phyloP scores from a whole-genome alignment of 1,140 invertebrate genomes.

The Lerema accius region DNA sequence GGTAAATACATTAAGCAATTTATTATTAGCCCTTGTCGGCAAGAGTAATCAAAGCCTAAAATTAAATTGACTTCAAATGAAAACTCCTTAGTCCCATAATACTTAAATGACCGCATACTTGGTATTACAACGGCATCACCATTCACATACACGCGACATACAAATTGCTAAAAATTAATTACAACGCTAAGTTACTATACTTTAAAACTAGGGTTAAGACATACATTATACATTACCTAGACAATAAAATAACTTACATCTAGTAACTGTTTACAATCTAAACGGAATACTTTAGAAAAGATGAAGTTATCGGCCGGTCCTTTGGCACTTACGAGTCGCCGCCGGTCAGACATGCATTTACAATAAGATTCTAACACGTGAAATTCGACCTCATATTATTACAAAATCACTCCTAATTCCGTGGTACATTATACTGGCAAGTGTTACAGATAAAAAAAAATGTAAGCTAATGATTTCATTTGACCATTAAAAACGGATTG shows the following conservation, averaged over 20 bases:
- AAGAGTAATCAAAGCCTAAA: no score
- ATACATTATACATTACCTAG: constrained; percentile 78
- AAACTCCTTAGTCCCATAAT: no score
- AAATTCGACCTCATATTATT: constrained; percentile 1
- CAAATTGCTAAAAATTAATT: constrained; percentile 65
- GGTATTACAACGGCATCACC: constrained; percentile 26
- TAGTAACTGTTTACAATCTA: constrained; percentile 76
- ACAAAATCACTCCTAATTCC: constrained; percentile 14
- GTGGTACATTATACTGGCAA: neutral
- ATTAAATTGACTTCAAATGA: no score
- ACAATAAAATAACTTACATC: constrained; percentile 79
- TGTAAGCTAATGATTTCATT: no score
- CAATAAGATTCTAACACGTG: neutral
- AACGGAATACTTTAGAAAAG: constrained; percentile 70
- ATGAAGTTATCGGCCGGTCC: constrained; percentile 46
- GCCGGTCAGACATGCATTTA: constrained; percentile 20
- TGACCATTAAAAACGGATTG: no score
- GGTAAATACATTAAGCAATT: no score
- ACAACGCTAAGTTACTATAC: constrained; percentile 63
- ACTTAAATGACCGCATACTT: no score
- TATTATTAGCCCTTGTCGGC: no score
- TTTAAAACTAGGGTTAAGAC: constrained; percentile 71
- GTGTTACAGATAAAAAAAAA: neutral
- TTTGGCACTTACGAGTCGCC: constrained; percentile 61
- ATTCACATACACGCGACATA: constrained; percentile 76